These are phyloP conservation scores for Merodon equestris DNA, from an alignment of 2,888 invertebrate species.

Conservation along the genomic window DNA sequence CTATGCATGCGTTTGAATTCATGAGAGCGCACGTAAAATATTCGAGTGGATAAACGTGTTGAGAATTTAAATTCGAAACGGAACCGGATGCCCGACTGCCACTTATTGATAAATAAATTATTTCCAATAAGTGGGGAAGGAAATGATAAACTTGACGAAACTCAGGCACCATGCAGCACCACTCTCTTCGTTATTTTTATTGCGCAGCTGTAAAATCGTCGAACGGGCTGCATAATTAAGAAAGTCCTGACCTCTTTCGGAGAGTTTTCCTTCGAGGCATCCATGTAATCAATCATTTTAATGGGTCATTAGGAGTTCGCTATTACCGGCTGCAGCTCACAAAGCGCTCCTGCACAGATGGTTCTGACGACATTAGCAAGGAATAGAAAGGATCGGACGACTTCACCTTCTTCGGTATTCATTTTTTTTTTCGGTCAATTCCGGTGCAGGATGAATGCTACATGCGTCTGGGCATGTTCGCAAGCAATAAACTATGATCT, in stretches of 20 bases:
- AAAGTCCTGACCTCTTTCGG: constrained; percentile 25
- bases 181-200: too few relatives aligned
- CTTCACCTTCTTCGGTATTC: not conserved
- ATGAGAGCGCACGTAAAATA: constrained; percentile 63
- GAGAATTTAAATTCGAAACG: constrained; percentile 54
- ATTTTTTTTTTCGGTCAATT: not conserved
- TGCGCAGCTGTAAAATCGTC: not conserved
- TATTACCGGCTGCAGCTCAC: constrained; percentile 24
- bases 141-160: not conserved
- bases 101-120: constrained; percentile 50
- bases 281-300: constrained; percentile 63
- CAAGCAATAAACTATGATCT: constrained; percentile 65
- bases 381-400: not conserved
- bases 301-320: constrained; percentile 59
- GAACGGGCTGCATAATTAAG: constrained; percentile 59
- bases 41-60: constrained; percentile 67
- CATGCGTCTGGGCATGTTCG: constrained; percentile 66
- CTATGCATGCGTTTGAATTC: constrained; percentile 24
- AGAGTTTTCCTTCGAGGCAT: constrained; percentile 16
- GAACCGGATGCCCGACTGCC: too few relatives aligned
- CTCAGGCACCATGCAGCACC: constrained; percentile 13
- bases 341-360: constrained; percentile 33
- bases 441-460: constrained; percentile 33
- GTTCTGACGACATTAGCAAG: not conserved
- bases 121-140: constrained; percentile 21